Percentiles rank a stretch among this genome's conserved stretches.
phyloP scores from a whole-genome alignment of 37 sponge, comb jelly and placozoan genomes.

The Chondrilla cf. caribensis region DNA sequence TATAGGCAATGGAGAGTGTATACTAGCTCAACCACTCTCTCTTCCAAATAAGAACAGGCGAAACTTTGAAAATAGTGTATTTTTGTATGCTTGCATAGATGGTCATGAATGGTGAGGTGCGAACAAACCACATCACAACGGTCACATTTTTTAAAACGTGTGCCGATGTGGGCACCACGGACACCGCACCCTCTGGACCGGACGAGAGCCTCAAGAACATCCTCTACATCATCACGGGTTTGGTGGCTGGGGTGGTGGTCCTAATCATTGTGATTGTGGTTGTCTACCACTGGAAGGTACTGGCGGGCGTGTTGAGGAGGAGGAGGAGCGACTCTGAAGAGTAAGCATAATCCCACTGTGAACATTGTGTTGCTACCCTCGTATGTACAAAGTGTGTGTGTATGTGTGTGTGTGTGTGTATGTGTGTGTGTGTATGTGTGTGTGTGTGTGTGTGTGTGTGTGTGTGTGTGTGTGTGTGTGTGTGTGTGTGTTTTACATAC shows the following conservation, averaged over 20 bases:
- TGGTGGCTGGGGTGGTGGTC: conserved; percentile 46
- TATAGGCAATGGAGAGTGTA: no score
- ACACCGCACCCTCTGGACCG: background rate
- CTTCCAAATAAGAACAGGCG: no score
- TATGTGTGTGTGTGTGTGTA: background rate
- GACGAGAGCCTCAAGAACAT: background rate
- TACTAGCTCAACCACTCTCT: no score
- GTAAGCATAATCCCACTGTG: background rate
- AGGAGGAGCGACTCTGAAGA: conserved; percentile 46
- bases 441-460: conserved; percentile 15
- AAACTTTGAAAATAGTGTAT: no score
- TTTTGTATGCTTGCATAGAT: no score
- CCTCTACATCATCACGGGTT: conserved; percentile 42
- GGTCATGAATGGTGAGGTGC: no score
- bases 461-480: no score
- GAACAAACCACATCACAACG: no score
- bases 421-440: conserved; percentile 2
- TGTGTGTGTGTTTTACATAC: no score
- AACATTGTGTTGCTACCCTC: background rate
- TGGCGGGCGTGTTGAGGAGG: conserved; percentile 14
- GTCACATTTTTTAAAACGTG: no score
- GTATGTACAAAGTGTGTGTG: background rate
- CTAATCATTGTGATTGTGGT: conserved; percentile 34
- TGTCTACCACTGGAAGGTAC: conserved; percentile 52
- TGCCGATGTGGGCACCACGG: no score